These are phyloP conservation scores for Zosterops borbonicus DNA, from an alignment of 2,113 vertebrate genomes.

Conservation along the genomic window DNA sequence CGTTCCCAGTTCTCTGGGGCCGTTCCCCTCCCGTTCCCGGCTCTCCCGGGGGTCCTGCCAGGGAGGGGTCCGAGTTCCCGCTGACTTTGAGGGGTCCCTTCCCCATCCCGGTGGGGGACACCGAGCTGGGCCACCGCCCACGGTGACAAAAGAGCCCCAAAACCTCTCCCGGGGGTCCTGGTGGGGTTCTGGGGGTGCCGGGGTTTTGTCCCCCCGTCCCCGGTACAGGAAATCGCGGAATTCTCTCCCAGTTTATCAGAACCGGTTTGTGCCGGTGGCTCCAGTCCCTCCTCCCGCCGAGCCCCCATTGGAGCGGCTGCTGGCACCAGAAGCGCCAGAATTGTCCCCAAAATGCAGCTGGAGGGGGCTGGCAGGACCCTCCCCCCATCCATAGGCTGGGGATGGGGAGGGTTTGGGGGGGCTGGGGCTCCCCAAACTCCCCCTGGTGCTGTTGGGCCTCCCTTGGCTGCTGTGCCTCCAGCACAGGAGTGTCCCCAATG, in stretches of 20 bases:
- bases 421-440: no score
- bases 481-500: no score
- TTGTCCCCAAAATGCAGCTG: not conserved
- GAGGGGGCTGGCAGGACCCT: not conserved
- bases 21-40: no score
- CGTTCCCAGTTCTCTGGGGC: no score
- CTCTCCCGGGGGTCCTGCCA: no score
- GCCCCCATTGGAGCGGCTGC: not conserved
- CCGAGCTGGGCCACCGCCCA: not conserved
- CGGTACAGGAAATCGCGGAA: not conserved
- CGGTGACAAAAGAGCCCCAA: not conserved
- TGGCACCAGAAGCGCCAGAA: not conserved
- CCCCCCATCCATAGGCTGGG: no score
- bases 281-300: not conserved
- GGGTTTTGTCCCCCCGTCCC: not conserved
- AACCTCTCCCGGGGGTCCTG: no score
- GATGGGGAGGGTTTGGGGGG: no score
- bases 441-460: no score
- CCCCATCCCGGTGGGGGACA: not conserved
- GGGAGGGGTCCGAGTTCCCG: not conserved
- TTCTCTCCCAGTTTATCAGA: not conserved
- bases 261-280: conserved; percentile 32
- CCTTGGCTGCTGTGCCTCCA: no score
- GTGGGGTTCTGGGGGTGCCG: not conserved
- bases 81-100: conserved; percentile 3